Evolutionary conservation across 2,113 vertebrate species (phyloP).

Genomic region (Bubo bubo): DNA sequence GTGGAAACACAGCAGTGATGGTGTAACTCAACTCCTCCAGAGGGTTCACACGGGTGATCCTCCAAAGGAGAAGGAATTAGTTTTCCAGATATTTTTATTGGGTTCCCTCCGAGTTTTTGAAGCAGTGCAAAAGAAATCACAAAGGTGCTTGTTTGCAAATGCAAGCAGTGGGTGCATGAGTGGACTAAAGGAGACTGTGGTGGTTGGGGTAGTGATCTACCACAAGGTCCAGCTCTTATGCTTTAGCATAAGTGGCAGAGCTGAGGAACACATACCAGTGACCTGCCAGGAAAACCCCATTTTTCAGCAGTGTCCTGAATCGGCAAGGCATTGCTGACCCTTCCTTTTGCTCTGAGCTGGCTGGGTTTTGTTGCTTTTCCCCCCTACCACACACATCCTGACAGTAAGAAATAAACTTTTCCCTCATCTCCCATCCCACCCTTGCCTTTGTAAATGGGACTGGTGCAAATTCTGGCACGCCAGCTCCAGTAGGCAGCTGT

Average conservation of each 20-base stretch:
- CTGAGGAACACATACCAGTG: not conserved
- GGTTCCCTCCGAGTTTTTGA: not conserved
- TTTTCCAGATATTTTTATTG: not conserved
- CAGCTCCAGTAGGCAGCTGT: not conserved
- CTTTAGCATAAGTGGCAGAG: not conserved
- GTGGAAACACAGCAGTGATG: not conserved
- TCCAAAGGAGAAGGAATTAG: not conserved
- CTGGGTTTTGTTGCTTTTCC: not conserved
- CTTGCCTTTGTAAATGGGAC: not conserved
- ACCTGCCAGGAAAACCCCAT: not conserved
- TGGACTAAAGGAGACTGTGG: not conserved
- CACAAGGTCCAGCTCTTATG: fast-evolving
- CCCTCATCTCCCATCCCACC: not conserved
- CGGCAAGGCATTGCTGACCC: not conserved
- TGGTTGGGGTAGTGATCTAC: not conserved
- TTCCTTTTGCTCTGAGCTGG: not conserved
- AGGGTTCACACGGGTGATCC: not conserved
- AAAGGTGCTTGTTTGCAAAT: not conserved
- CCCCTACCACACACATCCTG: not conserved
- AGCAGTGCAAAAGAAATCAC: not conserved
- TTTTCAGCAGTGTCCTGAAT: not conserved
- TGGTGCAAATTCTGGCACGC: not conserved
- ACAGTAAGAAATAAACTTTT: not conserved
- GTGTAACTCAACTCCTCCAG: not conserved
- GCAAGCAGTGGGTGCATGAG: not conserved